Base-by-base conservation (phyloP, 2,797 vertebrate genomes). In the Miichthys miiuy region DNA sequence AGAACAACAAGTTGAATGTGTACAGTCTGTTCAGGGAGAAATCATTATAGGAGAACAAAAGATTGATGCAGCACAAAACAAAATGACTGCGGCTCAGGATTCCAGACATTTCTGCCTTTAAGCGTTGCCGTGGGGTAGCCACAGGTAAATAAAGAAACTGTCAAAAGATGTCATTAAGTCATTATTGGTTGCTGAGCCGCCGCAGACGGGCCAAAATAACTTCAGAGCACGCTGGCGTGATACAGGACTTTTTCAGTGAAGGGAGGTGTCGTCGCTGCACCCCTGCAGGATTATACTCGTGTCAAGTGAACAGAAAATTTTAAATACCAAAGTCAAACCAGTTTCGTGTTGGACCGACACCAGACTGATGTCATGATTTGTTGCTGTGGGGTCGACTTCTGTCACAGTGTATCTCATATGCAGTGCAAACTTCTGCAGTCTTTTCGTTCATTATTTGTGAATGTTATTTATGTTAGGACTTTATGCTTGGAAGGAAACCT, bases 71-170 rank as follows among this genome's bases (percentile, higher is more conserved):
- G 7, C 34, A 60, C 44, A 44, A 20, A 60, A 60, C 20, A 21
- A 21, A 51, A 34, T 5, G 27, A 50, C 27, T 42, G 66, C 5
- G 44, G 21, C 52, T 10, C 23, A 10, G 13, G 0, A 3, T 30
- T 52, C 27, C 20, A 14, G 34, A 66, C 47, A 52, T 30, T 56
- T 5, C 34, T 54, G 23, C 42, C 65, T 80, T 1, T 17, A 25
- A 71, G 55, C 6, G 6, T 9, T 16, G 17, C 30, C 23, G 50
- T 4, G 16, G 12, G 55, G 62, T 1, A 14, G 4, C 55, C 6
- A 46, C 52, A 55, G 72, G 79, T 61, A 66, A 42, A 61, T 30
- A 62, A 51, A 60, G 51, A 48, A 38, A 48, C 41, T 41, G 55
- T 21, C 77, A 48, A 2, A 18, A 56, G 4, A 63, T 13, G 20